Conservation (phyloP, 2,797 vertebrate genomes). For the Aldrovandia affinis region DNA sequence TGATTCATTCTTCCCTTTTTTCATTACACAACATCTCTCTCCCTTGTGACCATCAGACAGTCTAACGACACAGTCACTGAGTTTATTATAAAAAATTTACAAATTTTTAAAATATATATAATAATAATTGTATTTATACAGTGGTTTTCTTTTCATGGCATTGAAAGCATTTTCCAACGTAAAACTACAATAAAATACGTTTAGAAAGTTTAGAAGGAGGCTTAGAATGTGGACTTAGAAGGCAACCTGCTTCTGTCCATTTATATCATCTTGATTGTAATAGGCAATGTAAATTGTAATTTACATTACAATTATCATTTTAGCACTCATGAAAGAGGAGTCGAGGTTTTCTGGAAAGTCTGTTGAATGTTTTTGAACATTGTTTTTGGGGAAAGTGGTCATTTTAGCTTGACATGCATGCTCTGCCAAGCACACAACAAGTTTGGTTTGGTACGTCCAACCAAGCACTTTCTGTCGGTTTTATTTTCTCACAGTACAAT, state of each 20-base stretch:
- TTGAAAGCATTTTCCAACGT: too few relatives aligned
- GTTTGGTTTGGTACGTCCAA: not conserved
- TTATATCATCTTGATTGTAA: not conserved
- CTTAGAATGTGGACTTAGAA: not conserved
- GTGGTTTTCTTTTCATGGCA: too few relatives aligned
- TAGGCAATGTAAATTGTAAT: too few relatives aligned
- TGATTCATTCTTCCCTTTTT: not conserved
- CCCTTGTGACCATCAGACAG: not conserved
- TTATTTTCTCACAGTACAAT: not conserved
- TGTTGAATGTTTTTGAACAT: not conserved
- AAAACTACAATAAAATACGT: too few relatives aligned
- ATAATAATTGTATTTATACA: too few relatives aligned
- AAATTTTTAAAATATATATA: not conserved
- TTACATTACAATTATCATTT: not conserved
- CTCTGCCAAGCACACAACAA: not conserved
- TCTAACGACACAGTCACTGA: too few relatives aligned
- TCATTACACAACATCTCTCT: not conserved
- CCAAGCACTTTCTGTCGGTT: not conserved
- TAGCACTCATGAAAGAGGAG: not conserved
- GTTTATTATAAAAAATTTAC: not conserved
- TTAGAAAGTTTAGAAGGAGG: too few relatives aligned
- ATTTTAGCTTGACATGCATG: not conserved
- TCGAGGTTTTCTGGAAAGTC: not conserved
- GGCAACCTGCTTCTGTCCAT: not conserved
- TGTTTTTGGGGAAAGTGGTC: not conserved